Evolutionary conservation across 2,888 invertebrate species (phyloP).

Genomic region (Diaperis boleti): DNA sequence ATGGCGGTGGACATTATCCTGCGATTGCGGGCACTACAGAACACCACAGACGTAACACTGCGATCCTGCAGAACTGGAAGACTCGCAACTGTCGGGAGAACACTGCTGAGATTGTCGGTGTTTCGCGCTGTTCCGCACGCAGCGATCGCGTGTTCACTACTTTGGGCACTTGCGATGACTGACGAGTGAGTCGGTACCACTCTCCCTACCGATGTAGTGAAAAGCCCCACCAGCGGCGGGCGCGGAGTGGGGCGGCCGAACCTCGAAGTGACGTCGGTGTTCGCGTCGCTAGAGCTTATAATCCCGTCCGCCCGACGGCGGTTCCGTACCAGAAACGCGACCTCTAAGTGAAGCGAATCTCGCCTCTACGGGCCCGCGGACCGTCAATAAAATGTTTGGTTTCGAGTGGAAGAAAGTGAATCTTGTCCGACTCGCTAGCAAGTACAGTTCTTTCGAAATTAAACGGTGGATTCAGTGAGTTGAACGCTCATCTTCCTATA

Average conservation of each 20-base stretch:
- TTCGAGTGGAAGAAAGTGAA: slow-evolving; percentile 46
- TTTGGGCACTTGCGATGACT: slow-evolving; percentile 53
- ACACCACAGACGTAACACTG: slow-evolving; percentile 52
- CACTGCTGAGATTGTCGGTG: slow-evolving; percentile 17
- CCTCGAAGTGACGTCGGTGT: background rate
- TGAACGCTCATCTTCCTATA: slow-evolving; percentile 25
- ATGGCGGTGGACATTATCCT: slow-evolving; percentile 81
- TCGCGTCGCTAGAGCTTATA: too few relatives aligned
- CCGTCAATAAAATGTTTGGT: background rate
- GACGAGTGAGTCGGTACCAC: slow-evolving; percentile 36
- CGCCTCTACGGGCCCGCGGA: background rate
- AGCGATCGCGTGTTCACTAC: slow-evolving; percentile 55
- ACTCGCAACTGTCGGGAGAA: slow-evolving; percentile 55
- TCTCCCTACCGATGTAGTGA: slow-evolving; percentile 33
- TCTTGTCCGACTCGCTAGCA: slow-evolving; percentile 35
- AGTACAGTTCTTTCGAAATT: slow-evolving; percentile 33
- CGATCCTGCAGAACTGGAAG: slow-evolving; percentile 59
- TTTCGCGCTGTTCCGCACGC: slow-evolving; percentile 60
- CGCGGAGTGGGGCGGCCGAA: slow-evolving; percentile 19
- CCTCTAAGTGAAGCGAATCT: slow-evolving; percentile 14
- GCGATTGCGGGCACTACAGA: slow-evolving; percentile 41
- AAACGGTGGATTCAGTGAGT: slow-evolving; percentile 16
- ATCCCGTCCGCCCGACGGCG: too few relatives aligned
- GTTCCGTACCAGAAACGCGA: too few relatives aligned
- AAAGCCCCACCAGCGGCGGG: slow-evolving; percentile 21